Base-by-base conservation (phyloP, 2,797 vertebrate genomes). In the Alectoris magna region DNA sequence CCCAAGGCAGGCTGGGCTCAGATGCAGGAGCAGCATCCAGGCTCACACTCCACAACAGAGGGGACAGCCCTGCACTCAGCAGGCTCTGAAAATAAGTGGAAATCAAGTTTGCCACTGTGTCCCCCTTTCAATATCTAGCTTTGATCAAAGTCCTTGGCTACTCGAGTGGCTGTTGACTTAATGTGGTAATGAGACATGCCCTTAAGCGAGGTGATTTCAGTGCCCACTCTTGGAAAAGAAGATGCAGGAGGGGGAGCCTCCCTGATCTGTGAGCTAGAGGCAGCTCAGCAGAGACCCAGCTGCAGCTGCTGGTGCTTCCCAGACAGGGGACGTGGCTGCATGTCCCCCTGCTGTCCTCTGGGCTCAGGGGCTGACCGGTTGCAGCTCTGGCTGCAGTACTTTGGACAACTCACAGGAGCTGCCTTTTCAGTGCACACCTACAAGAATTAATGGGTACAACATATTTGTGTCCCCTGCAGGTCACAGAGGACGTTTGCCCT, bases 111-210 rank as follows among this genome's bases (percentile, higher is more conserved):
- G 93, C 93, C 90, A 44, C 77, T 94, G 89, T 84, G 80, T 92
- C 71, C 85, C 75, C 23, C 51, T 92, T 93, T 96, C 90, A 92
- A 76, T 69, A 91, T 90, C 82, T 63, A 93, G 93, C 96, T 96
- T 95, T 95, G 95, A 95, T 95, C 88, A 91, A 93, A 95, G 88
- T 88, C 94, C 93, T 94, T 78, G 96, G 91, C 71, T 69, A 87
- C 94, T 95, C 90, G 69, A 95, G 96, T 91, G 93, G 78, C 91
- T 95, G 96, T 94, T 95, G 95, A 95, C 96, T 96, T 94, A 95
- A 91, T 89, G 96, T 80, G 90, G 91, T 91, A 94, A 95, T 87
- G 91, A 95, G 95, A 94, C 67, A 17, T 94, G 76, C 90, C 87
- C 88, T 95, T 94, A 91, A 96, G 93, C 34, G 84, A 93, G 84